Percentiles rank a stretch among this genome's conserved stretches.
Conservation (phyloP, 2,113 vertebrate species). For the Emydocephalus ijimae region DNA sequence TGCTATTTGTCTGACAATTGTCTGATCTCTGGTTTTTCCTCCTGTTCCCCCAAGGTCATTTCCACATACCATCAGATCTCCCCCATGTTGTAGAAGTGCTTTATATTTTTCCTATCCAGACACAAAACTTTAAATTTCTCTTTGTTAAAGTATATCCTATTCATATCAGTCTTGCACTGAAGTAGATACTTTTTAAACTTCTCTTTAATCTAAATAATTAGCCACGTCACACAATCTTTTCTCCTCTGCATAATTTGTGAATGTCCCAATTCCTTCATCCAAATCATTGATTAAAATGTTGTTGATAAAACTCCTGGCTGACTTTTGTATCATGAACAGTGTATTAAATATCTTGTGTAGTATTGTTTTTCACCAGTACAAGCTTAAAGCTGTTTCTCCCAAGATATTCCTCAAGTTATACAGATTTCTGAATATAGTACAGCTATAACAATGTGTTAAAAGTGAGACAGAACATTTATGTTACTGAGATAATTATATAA, state of each 20-base stretch:
- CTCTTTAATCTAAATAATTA: not conserved
- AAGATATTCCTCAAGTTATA: not conserved
- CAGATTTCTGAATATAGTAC: not conserved
- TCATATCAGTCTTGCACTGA: not conserved
- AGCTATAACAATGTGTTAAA: constrained; percentile 6
- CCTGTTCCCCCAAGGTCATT: not conserved
- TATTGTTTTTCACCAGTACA: not conserved
- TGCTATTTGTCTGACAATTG: not conserved
- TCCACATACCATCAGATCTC: not conserved
- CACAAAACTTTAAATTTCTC: not conserved
- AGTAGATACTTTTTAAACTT: not conserved
- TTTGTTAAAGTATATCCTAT: not conserved
- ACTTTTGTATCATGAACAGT: not conserved
- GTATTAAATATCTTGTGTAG: not conserved
- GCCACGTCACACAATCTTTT: not conserved
- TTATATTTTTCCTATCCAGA: not conserved
- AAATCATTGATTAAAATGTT: not conserved
- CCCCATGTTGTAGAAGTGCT: not conserved
- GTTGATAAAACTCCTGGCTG: not conserved
- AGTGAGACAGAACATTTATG: not conserved
- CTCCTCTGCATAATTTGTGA: not conserved
- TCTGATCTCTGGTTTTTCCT: not conserved
- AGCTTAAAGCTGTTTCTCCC: not conserved
- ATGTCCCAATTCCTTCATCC: not conserved
- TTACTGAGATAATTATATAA: not conserved